Evolutionary conservation across 2,797 vertebrate genomes (phyloP).

Genomic region (Pipistrellus pygmaeus): DNA sequence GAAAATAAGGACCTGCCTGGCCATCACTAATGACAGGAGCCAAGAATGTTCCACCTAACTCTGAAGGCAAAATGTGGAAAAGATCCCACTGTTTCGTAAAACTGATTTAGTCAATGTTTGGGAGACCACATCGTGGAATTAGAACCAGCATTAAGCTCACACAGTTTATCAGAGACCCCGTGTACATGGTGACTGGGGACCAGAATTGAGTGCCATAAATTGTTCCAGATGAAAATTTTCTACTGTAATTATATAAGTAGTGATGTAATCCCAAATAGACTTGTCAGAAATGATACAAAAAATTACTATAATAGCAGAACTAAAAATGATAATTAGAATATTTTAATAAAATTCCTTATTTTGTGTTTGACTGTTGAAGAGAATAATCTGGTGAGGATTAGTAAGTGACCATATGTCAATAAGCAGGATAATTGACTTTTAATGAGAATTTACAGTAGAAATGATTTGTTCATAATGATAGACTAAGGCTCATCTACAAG

Average conservation of each 20-base stretch:
- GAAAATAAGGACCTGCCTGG: not conserved
- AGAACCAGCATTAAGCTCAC: not conserved
- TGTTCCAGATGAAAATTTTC: not conserved
- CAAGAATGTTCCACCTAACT: not conserved
- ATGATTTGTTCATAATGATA: not conserved
- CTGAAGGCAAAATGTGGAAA: not conserved
- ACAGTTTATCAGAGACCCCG: not conserved
- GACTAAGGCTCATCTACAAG: not conserved
- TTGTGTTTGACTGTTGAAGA: not conserved
- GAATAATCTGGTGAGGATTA: not conserved
- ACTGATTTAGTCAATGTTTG: not conserved
- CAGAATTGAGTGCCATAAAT: not conserved
- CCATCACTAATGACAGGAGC: not conserved
- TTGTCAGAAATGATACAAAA: not conserved
- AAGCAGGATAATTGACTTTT: not conserved
- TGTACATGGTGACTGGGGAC: not conserved
- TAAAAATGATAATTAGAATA: not conserved
- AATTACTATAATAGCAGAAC: not conserved
- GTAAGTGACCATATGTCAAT: not conserved
- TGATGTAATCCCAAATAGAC: not conserved
- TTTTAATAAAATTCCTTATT: conserved; percentile 13
- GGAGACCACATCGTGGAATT: not conserved
- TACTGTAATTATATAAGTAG: not conserved
- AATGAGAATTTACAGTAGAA: conserved; percentile 35
- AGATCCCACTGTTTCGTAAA: not conserved